Base-by-base conservation (phyloP, 2,888 invertebrate species). In the Diarsia rubi region DNA sequence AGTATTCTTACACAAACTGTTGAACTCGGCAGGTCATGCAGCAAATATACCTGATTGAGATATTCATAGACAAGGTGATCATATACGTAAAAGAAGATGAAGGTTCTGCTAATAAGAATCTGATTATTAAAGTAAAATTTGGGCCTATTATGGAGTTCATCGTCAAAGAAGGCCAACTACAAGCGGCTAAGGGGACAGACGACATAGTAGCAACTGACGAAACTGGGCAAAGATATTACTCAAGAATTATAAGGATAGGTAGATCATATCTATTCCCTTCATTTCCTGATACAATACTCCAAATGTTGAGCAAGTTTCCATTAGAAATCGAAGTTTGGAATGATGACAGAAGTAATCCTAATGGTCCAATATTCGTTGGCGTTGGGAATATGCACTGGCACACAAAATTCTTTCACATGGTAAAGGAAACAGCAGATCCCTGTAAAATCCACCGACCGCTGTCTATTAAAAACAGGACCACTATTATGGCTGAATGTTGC, bases 21-120 rank as follows among this genome's bases (percentile, higher is more conserved):
- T 95, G 91, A 92, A 92, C 91, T 95, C 92, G 87, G 89, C 96
- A 96, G 96, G 93, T 95, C 93, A 96, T 96, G 95, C 97, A 97
- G 93, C 96, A 97, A 94, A 92, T 97, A 89, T 97, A 96, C 93
- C 90, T 97, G 91, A 83, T 97, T 86, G 97, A 97, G 92, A 95
- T 97, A 91, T 94, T 97, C 88, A 91, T 97, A 87, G 96, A 97
- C 90, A 96, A 95, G 92, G 95, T 97, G 80, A 92, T 93, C 74
- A 89, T 97, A 92, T 93, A 92, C 88, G 85, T 90, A 82, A 75
- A 91, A 79, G 90, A 94, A 78, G 87, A 92, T 9, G 70, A 31
- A 86, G 85, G 90, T 27, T 92, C 90, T 75, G 93, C 92, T 8
- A 93, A 94, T 82, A 95, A 97, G 86, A 95, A 93, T 72, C 90